Evolutionary conservation across 2,113 vertebrate genomes (phyloP), one percentile per base, ranked within the genome.

Genomic region (Bubo blakistoni): DNA sequence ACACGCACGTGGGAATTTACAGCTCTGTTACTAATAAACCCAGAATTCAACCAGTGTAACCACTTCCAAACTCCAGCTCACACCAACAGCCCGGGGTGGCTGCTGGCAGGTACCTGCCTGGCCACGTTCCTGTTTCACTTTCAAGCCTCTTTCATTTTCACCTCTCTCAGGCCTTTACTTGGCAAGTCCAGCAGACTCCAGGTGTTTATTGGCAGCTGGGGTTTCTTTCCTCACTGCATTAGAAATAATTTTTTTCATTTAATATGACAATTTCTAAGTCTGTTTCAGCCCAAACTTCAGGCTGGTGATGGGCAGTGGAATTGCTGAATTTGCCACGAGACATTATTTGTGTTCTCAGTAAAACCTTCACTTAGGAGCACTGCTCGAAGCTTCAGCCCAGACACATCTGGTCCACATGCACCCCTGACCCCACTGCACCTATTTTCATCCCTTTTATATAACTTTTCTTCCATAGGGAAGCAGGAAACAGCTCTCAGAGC

Each of bases 1-100:
- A 30, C 2, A 11, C 3, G 6, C 5, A 6, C 1, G 0, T 0
- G 1, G 15, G 24, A 27, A 36, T 20, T 10, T 7, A 16, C 5
- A 13, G 10, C 55, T 74, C 59, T 32, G 21, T 8, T 30, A 7
- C 20, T 12, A 11, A 46, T 14, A 52, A 74, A 71, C 25, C 70
- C 71, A 21, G 34, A 65, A 36, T 4, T 34, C 27, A 63, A 10
- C 30, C 65, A 9, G 16, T 1, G 1, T 2, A 42, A 32, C 40
- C 76, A 5, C 65, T 42, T 5, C 76, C 76, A 47, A 22, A 15
- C 44, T 17, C 42, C 78, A 49, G 32, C 36, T 61, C 63, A 1
- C n/a, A 10, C 25, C 1, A 1, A 2, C 49, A 34, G 40, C 55
- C 34, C 6, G 0, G 25, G 47, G 44, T 1, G 1, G 66, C 34